Percentiles rank a stretch among this genome's conserved stretches.
Evolutionary conservation across 1,140 invertebrate genomes (phyloP).

Genomic region (Acromyrmex charruanus): DNA sequence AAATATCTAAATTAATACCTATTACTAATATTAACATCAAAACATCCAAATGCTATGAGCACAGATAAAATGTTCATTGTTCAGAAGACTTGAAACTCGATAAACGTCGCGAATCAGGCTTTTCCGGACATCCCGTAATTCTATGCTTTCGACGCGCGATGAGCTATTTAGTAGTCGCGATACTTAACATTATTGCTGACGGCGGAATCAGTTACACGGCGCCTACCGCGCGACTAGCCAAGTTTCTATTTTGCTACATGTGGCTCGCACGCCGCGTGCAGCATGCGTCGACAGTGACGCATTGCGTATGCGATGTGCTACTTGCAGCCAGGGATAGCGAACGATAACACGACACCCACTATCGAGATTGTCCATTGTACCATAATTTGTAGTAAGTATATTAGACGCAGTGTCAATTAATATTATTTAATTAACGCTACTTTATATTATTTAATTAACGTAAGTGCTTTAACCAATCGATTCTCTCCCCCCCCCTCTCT

Average conservation of each 20-base stretch:
- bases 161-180: slow-evolving; percentile 52
- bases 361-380: not conserved
- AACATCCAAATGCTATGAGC: not conserved
- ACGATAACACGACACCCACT: slow-evolving; percentile 30
- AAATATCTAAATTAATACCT: too few species aligned
- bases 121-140: not conserved
- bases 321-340: slow-evolving; percentile 40
- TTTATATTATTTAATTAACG: not conserved
- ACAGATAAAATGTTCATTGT: not conserved
- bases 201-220: slow-evolving; percentile 56
- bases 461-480: not conserved
- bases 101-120: not conserved
- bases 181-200: slow-evolving; percentile 48
- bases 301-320: slow-evolving; percentile 54
- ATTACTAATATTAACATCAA: not conserved
- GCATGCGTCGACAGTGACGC: slow-evolving; percentile 57
- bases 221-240: slow-evolving; percentile 61
- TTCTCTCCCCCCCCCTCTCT: too few species aligned
- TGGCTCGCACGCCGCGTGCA: slow-evolving; percentile 63
- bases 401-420: not conserved
- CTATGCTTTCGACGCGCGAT: slow-evolving; percentile 7
- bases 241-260: slow-evolving; percentile 75
- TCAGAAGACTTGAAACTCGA: not conserved
- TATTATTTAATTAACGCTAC: not conserved
- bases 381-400: not conserved